phyloP scores from a whole-genome alignment of 1,140 invertebrate genomes.

The Drosophila murphyi region DNA sequence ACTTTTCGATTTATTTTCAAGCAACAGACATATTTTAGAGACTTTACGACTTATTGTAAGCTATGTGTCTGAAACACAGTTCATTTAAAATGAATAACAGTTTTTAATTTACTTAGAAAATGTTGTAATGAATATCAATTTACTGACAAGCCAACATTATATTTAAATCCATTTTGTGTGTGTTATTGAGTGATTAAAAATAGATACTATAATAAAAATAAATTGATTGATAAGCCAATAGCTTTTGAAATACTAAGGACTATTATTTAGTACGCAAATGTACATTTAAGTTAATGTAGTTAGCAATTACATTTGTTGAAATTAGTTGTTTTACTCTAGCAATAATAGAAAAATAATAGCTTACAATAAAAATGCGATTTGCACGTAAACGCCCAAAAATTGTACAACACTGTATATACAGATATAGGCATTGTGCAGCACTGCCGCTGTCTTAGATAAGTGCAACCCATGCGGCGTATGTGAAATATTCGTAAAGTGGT shows the following conservation, averaged over 20 bases:
- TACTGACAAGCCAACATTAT: no score
- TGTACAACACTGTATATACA: constrained; percentile 9
- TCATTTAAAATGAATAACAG: no score
- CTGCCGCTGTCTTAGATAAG: constrained; percentile 12
- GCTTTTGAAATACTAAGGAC: neutral
- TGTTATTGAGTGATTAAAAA: no score
- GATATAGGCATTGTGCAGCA: neutral
- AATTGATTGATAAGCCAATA: neutral
- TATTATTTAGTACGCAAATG: constrained; percentile 1
- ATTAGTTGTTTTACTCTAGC: constrained; percentile 39
- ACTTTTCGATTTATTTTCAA: no score
- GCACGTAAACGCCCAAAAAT: constrained; percentile 46
- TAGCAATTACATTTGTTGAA: constrained; percentile 20
- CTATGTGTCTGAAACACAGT: no score
- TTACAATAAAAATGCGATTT: constrained; percentile 53
- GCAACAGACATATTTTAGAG: no score
- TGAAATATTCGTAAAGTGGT: constrained; percentile 44
- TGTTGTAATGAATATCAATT: no score
- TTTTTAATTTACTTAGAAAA: no score
- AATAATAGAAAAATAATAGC: constrained; percentile 61
- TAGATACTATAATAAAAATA: no score
- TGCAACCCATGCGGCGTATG: constrained; percentile 49
- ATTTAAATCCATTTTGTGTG: no score
- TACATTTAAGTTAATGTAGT: neutral
- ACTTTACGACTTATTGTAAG: no score